A percentile compares a stretch with the other conserved stretches of the same genome.
phyloP scores from a whole-genome alignment of 1,140 invertebrate genomes.

The Phortica variegata region DNA sequence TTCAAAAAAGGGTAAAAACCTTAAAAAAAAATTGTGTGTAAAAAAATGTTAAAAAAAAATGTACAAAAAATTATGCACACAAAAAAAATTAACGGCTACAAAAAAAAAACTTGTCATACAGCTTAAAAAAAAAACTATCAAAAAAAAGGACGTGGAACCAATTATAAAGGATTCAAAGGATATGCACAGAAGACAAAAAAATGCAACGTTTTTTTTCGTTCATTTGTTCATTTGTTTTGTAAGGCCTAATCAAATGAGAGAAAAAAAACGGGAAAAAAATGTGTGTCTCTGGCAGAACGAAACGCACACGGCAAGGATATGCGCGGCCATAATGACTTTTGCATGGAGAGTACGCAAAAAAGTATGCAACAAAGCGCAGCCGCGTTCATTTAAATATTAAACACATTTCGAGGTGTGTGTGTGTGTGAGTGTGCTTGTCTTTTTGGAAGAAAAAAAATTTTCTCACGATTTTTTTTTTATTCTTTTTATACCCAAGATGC shows the following conservation, averaged over 20 bases:
- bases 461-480: conserved; percentile 43
- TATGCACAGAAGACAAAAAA: too few relatives aligned
- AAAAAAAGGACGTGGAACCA: conserved; percentile 21
- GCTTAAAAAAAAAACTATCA: conserved; percentile 16
- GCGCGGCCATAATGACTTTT: conserved; percentile 28
- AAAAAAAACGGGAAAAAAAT: conserved; percentile 46
- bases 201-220: conserved; percentile 42
- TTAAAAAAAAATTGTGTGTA: too few relatives aligned
- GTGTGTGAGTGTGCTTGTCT: too few relatives aligned
- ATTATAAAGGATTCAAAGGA: conserved; percentile 32
- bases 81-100: conserved; percentile 4
- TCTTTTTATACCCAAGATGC: conserved; percentile 6
- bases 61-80: neutral
- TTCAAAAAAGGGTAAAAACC: too few relatives aligned
- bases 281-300: conserved; percentile 13
- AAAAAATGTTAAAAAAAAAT: neutral
- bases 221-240: too few relatives aligned
- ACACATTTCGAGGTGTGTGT: too few relatives aligned
- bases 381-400: conserved; percentile 46
- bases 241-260: neutral
- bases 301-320: conserved; percentile 31
- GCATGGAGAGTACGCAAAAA: conserved; percentile 30
- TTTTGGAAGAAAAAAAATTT: too few relatives aligned
- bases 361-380: conserved; percentile 36
- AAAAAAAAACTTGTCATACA: conserved; percentile 37